These are phyloP conservation scores for Vespertilio murinus DNA, from an alignment of 2,797 vertebrate species.

Conservation along the genomic window DNA sequence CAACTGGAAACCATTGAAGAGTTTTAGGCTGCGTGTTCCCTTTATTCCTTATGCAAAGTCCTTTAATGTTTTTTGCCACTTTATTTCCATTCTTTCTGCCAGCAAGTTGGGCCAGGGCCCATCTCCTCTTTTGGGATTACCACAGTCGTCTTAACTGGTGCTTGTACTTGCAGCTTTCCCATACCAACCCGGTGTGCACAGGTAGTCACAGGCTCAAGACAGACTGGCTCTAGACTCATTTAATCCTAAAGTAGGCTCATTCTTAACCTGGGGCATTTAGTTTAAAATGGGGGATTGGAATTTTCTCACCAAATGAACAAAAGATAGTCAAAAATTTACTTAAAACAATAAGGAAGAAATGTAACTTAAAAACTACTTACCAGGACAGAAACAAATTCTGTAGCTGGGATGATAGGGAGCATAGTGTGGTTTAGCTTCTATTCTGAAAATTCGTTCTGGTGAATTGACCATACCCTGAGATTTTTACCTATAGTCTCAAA, in stretches of 20 bases:
- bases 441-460: neutral
- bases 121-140: neutral
- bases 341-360: neutral
- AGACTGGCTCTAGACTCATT: neutral
- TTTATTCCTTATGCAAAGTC: neutral
- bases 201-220: neutral
- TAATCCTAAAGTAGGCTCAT: neutral
- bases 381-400: neutral
- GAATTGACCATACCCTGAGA: neutral
- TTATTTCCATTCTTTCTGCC: neutral
- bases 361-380: neutral
- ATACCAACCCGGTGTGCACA: neutral
- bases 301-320: neutral
- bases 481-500: neutral
- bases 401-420: neutral
- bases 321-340: neutral
- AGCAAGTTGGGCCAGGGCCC: neutral
- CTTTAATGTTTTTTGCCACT: neutral
- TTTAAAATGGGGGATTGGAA: neutral
- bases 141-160: neutral
- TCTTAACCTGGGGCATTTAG: neutral
- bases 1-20: neutral
- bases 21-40: neutral
- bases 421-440: neutral
- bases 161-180: neutral